These are phyloP conservation scores for Zonitis immaculata DNA, from an alignment of 2,888 invertebrate genomes.

Conservation along the genomic window DNA sequence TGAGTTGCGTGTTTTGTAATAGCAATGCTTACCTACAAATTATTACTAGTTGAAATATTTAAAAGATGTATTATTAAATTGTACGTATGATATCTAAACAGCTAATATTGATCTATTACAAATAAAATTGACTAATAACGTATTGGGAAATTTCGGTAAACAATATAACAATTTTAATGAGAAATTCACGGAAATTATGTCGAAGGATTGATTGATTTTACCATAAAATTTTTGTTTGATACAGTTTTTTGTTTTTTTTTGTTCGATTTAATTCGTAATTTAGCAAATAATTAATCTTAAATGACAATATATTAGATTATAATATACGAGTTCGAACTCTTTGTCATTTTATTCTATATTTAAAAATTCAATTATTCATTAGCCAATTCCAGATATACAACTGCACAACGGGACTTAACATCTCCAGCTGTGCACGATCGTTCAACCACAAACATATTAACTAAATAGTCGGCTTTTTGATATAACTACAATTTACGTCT, in stretches of 20 bases:
- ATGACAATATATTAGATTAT: background rate
- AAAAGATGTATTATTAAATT: background rate
- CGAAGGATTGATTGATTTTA: background rate
- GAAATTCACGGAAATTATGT: background rate
- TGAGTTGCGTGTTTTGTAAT: slow-evolving; percentile 1
- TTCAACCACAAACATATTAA: background rate
- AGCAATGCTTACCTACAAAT: background rate
- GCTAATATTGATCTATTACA: background rate
- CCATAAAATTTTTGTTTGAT: background rate
- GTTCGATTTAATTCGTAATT: background rate
- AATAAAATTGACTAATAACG: background rate
- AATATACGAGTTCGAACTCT: background rate
- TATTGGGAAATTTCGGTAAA: background rate
- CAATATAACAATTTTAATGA: background rate
- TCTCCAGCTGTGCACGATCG: slow-evolving; percentile 1
- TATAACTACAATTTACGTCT: background rate
- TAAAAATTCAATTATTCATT: background rate
- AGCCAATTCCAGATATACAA: background rate
- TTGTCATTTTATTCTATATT: background rate
- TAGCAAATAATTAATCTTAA: background rate
- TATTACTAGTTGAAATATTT: background rate
- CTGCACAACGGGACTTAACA: background rate
- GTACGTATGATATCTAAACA: background rate
- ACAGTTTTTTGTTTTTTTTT: background rate
- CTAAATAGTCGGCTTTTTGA: background rate